Conservation (phyloP, 2,888 invertebrate species). For the Apotomis capreana region DNA sequence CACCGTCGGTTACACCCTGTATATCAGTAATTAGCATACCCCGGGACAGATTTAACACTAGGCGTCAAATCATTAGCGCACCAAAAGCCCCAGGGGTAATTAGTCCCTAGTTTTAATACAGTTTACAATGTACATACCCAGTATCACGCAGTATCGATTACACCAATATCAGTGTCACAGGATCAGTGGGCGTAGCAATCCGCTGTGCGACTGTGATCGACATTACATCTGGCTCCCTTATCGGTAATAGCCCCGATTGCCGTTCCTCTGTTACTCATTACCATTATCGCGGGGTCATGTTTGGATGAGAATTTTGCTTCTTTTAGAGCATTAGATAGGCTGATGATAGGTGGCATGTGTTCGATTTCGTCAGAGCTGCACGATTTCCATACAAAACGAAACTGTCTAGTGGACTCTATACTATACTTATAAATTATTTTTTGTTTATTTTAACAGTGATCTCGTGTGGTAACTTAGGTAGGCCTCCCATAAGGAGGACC, state of each 20-base stretch:
- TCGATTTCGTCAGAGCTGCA: too few relatives aligned
- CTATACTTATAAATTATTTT: too few relatives aligned
- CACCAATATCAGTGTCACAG: constrained; percentile 58
- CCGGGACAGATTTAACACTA: too few relatives aligned
- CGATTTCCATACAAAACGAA: too few relatives aligned
- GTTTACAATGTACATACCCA: constrained; percentile 12
- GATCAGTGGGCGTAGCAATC: constrained; percentile 68
- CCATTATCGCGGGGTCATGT: constrained; percentile 8
- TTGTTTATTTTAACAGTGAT: too few relatives aligned
- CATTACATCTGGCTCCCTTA: constrained; percentile 68
- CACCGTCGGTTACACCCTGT: too few relatives aligned
- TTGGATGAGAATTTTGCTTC: constrained; percentile 11
- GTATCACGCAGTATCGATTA: constrained; percentile 20
- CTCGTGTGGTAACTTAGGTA: too few relatives aligned
- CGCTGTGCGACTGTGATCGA: constrained; percentile 48
- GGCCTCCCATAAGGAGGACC: too few relatives aligned
- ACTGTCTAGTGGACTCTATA: too few relatives aligned
- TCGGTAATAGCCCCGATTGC: constrained; percentile 57
- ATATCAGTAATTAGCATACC: too few relatives aligned
- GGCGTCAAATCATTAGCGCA: too few relatives aligned
- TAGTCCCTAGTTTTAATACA: not conserved
- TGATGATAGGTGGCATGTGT: too few relatives aligned
- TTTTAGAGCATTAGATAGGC: not conserved
- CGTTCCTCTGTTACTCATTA: constrained; percentile 40
- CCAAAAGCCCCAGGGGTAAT: not conserved